Evolutionary conservation across 2,888 invertebrate genomes (phyloP).

Genomic region (Meta bourneti): DNA sequence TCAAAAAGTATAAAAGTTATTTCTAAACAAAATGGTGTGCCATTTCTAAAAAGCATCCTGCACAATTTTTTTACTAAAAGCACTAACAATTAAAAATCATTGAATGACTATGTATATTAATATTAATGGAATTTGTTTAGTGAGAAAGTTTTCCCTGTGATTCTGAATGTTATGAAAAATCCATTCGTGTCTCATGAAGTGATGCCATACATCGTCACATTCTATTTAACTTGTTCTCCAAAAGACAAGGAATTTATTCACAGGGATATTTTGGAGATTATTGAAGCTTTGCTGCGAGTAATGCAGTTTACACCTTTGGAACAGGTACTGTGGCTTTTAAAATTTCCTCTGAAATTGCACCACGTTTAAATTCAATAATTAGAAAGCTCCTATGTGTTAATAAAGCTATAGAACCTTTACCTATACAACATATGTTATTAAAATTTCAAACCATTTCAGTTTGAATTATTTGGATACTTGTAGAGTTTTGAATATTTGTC

Average conservation of each 20-base stretch:
- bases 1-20: too few relatives aligned
- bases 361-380: too few relatives aligned
- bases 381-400: too few relatives aligned
- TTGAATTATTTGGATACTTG: too few relatives aligned
- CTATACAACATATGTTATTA: too few relatives aligned
- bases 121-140: slow-evolving; percentile 38
- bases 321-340: slow-evolving; percentile 12
- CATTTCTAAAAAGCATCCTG: too few relatives aligned
- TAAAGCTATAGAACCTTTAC: too few relatives aligned
- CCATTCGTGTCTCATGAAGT: slow-evolving; percentile 51
- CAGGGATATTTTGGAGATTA: slow-evolving; percentile 32
- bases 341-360: background rate
- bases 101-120: background rate
- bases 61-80: too few relatives aligned
- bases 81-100: background rate
- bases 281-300: slow-evolving; percentile 50
- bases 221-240: slow-evolving; percentile 49
- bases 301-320: slow-evolving; percentile 17
- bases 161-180: slow-evolving; percentile 41
- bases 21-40: too few relatives aligned
- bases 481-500: too few relatives aligned
- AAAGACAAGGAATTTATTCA: slow-evolving; percentile 48
- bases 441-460: too few relatives aligned
- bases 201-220: slow-evolving; percentile 46
- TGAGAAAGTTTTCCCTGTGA: slow-evolving; percentile 34